phyloP scores from a whole-genome alignment of 2,888 invertebrate species.

The Hedya salicella region DNA sequence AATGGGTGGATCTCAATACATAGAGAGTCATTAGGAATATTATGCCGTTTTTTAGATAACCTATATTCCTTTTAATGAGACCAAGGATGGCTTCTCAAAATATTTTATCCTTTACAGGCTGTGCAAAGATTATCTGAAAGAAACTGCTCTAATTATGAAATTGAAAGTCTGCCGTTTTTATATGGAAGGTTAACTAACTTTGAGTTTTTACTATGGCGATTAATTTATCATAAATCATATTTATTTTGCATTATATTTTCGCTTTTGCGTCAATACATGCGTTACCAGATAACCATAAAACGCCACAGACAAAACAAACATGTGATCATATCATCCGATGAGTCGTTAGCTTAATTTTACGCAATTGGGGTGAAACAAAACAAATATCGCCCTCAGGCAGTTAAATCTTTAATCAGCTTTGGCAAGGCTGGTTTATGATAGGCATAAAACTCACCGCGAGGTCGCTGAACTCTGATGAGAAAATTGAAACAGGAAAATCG shows the following conservation, averaged over 20 bases:
- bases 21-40: no score
- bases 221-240: no score
- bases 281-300: constrained; percentile 26
- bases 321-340: constrained; percentile 25
- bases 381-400: constrained; percentile 36
- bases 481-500: constrained; percentile 40
- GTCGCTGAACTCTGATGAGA: constrained; percentile 34
- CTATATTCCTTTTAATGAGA: no score
- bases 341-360: constrained; percentile 55
- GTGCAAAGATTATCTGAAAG: no score
- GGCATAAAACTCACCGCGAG: constrained; percentile 51
- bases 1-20: no score
- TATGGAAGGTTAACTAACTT: no score
- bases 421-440: constrained; percentile 68
- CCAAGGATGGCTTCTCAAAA: no score
- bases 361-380: constrained; percentile 41
- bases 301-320: constrained; percentile 23
- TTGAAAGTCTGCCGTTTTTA: no score
- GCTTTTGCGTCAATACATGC: not conserved
- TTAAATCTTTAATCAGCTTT: constrained; percentile 67
- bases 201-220: no score
- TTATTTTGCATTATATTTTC: not conserved
- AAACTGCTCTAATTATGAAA: no score
- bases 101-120: no score
- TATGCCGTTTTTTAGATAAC: no score